Evolutionary conservation across 1,140 invertebrate species (phyloP).

Genomic region (Musca domestica): DNA sequence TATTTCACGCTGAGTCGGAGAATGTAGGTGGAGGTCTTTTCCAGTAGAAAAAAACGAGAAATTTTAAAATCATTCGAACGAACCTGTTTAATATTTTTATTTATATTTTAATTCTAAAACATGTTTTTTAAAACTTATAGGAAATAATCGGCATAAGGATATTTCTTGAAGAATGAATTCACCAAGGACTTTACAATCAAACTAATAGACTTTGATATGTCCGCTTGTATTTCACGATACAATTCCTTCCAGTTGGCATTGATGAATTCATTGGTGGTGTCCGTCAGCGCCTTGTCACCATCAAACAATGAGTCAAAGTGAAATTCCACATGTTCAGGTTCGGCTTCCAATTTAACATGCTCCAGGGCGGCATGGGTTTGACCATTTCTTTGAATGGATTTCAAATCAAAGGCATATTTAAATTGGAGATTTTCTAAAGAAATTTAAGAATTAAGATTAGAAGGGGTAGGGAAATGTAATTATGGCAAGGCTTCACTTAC

Average conservation of each 20-base stretch:
- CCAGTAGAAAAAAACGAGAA: too few relatives aligned
- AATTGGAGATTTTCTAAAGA: slow-evolving; percentile 22
- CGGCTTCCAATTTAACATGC: slow-evolving; percentile 30
- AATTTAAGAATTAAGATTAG: too few relatives aligned
- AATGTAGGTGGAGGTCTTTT: too few relatives aligned
- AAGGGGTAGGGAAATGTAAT: too few relatives aligned
- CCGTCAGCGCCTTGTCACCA: slow-evolving; percentile 62
- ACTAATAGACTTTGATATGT: slow-evolving; percentile 55
- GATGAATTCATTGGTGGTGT: slow-evolving; percentile 61
- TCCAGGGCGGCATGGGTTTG: slow-evolving; percentile 17
- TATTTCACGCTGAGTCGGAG: too few relatives aligned
- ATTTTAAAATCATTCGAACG: too few relatives aligned
- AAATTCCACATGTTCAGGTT: slow-evolving; percentile 25
- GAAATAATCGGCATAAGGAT: slow-evolving; percentile 46
- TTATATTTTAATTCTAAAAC: too few relatives aligned
- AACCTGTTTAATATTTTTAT: too few relatives aligned
- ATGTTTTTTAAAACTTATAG: too few relatives aligned
- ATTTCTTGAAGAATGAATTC: slow-evolving; percentile 55
- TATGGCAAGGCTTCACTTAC: slow-evolving; percentile 29
- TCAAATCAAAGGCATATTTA: slow-evolving; percentile 6
- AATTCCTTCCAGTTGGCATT: slow-evolving; percentile 63
- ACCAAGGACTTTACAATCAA: slow-evolving; percentile 55
- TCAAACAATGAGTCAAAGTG: slow-evolving; percentile 63
- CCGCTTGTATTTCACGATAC: slow-evolving; percentile 57
- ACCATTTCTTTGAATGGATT: slow-evolving; percentile 2